phyloP scores from a whole-genome alignment of 2,888 invertebrate genomes.

The Lithosia quadra region DNA sequence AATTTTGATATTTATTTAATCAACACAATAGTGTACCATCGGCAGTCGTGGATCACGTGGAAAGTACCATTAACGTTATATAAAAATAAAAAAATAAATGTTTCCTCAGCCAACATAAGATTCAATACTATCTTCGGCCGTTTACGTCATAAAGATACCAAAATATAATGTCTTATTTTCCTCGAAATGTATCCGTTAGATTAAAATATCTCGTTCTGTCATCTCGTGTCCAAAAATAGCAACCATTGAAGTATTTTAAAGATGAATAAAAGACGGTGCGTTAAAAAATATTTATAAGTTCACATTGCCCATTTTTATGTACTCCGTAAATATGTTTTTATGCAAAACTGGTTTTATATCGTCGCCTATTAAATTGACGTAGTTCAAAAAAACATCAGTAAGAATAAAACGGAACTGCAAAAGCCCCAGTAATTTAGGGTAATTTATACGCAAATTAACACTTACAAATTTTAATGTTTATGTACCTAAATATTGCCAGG shows the following conservation, averaged over 20 bases:
- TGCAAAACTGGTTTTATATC: background rate
- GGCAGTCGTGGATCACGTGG: no score
- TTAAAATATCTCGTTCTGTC: conserved; percentile 28
- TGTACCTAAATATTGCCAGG: background rate
- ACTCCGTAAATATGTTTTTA: background rate
- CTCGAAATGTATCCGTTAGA: conserved; percentile 13
- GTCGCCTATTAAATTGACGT: background rate
- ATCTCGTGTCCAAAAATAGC: conserved; percentile 24
- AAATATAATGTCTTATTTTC: conserved; percentile 31
- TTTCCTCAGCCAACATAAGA: background rate
- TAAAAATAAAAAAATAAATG: background rate
- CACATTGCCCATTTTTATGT: background rate
- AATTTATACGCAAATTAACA: background rate
- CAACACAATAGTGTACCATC: no score
- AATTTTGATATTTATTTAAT: no score
- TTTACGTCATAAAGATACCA: conserved; percentile 8
- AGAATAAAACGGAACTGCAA: background rate
- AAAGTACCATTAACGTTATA: no score
- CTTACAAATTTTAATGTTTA: background rate
- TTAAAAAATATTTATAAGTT: background rate
- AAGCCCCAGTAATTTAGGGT: background rate
- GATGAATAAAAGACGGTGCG: background rate
- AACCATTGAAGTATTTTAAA: conserved; percentile 20
- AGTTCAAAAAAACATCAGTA: background rate
- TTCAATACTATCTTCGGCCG: background rate